Percentiles rank a stretch among this genome's conserved stretches.
Conservation (phyloP, 2,888 invertebrate species). For the Diadegma fenestrale region DNA sequence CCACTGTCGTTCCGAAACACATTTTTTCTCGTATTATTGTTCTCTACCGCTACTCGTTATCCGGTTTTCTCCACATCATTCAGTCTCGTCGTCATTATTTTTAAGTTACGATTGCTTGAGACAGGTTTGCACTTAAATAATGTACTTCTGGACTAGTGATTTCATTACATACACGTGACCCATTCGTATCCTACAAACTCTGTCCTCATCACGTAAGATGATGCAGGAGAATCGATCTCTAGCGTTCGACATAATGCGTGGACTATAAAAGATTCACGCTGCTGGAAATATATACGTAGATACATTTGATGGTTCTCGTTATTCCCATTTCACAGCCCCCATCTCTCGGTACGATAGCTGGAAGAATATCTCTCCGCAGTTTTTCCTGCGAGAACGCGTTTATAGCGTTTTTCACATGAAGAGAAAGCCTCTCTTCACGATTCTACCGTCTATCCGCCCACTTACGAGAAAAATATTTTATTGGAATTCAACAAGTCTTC, state of each 20-base stretch:
- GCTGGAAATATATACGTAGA: background rate
- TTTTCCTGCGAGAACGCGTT: background rate
- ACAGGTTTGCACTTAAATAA: too few species aligned
- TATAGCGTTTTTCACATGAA: constrained; percentile 3
- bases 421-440: background rate
- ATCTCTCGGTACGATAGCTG: constrained; percentile 30
- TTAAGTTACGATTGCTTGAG: background rate
- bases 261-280: constrained; percentile 11
- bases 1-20: background rate
- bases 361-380: constrained; percentile 11
- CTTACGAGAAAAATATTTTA: background rate
- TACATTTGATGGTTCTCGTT: constrained; percentile 12
- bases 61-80: background rate
- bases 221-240: background rate
- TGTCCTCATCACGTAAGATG: background rate
- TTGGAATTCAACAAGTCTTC: background rate
- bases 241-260: background rate
- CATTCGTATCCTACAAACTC: background rate
- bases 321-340: constrained; percentile 9
- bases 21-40: background rate
- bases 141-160: too few species aligned
- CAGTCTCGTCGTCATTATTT: background rate
- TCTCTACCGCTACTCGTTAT: too few species aligned
- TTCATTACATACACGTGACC: too few species aligned
- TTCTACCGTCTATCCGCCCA: background rate